These are phyloP conservation scores for Desmodus rotundus DNA, from an alignment of 2,113 vertebrate genomes.

Conservation along the genomic window DNA sequence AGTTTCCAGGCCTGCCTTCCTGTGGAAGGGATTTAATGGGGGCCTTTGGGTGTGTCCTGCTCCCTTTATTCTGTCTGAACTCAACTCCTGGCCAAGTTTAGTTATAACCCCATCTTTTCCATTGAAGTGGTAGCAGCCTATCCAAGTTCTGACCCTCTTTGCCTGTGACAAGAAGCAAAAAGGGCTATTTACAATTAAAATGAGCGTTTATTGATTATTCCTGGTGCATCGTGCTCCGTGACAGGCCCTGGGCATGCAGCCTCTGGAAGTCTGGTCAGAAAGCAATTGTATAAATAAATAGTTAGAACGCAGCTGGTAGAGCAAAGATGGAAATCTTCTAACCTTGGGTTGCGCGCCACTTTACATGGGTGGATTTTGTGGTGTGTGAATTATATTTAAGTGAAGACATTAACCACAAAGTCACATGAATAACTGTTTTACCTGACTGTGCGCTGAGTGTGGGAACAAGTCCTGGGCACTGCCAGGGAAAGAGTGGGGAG, in stretches of 20 bases:
- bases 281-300: background rate
- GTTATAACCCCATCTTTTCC: background rate
- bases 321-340: background rate
- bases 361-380: background rate
- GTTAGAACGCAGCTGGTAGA: background rate
- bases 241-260: background rate
- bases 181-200: background rate
- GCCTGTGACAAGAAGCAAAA: background rate
- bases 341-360: fast-evolving
- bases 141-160: background rate
- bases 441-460: fast-evolving
- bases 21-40: background rate
- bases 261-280: background rate
- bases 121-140: background rate
- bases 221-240: background rate
- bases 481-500: background rate
- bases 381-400: background rate
- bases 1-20: no score
- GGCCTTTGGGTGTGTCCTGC: background rate
- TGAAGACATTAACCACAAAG: background rate
- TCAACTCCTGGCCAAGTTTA: background rate
- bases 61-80: background rate
- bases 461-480: no score
- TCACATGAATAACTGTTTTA: background rate
- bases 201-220: background rate